These are phyloP conservation scores for Thymelicus lineola DNA, from an alignment of 2,888 invertebrate genomes.

Conservation along the genomic window DNA sequence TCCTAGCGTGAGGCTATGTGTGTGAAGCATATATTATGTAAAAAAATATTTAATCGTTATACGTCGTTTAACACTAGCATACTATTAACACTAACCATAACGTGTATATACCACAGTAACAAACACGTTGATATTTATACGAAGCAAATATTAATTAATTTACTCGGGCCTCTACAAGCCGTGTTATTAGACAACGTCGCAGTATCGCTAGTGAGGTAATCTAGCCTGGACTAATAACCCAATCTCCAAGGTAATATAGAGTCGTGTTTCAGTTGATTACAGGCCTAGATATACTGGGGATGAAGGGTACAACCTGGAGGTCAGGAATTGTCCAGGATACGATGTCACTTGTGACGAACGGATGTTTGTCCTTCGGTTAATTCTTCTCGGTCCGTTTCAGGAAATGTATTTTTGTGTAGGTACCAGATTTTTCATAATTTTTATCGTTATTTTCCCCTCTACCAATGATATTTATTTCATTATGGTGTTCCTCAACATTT, in stretches of 20 bases:
- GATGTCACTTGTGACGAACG: background rate
- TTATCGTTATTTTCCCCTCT: too few relatives aligned
- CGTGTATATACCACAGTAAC: background rate
- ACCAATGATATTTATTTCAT: too few relatives aligned
- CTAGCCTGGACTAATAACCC: slow-evolving; percentile 17
- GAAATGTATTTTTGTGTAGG: too few relatives aligned
- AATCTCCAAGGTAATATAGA: background rate
- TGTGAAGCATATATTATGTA: too few relatives aligned
- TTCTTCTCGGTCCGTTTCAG: too few relatives aligned
- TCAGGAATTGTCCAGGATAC: background rate
- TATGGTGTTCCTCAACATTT: too few relatives aligned
- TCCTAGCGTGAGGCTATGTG: too few relatives aligned
- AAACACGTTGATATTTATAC: background rate
- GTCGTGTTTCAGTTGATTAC: slow-evolving; percentile 5
- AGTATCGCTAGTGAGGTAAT: slow-evolving; percentile 12
- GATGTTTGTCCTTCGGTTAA: too few relatives aligned
- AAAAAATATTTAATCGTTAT: too few relatives aligned
- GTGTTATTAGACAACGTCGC: slow-evolving; percentile 3
- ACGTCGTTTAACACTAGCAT: too few relatives aligned
- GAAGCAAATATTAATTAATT: slow-evolving; percentile 5
- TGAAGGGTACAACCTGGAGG: background rate
- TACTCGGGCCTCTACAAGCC: background rate
- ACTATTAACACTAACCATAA: background rate
- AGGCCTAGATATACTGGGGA: background rate
- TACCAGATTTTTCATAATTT: too few relatives aligned